Evolutionary conservation across 1,140 invertebrate species (phyloP).

Genomic region (Protaetia brevitarsis): DNA sequence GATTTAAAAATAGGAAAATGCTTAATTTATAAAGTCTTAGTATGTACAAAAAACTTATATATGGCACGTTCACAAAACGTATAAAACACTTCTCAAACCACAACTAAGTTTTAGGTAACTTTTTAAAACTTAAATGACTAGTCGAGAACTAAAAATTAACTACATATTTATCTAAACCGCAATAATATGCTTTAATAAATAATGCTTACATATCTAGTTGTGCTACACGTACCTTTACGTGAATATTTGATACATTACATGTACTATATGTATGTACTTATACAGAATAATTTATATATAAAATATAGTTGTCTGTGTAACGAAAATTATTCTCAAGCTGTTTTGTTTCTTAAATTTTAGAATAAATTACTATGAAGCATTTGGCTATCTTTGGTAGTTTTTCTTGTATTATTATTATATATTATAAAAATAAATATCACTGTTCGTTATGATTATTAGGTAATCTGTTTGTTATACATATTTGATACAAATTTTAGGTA

Average conservation of each 20-base stretch:
- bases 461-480: constrained; percentile 1
- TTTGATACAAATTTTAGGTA: too few relatives aligned
- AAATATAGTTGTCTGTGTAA: constrained; percentile 10
- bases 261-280: neutral
- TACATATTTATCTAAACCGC: neutral
- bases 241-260: neutral
- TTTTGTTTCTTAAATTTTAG: neutral
- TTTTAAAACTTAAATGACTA: constrained; percentile 21
- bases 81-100: constrained; percentile 20
- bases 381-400: constrained; percentile 24
- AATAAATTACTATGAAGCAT: constrained; percentile 15
- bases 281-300: constrained; percentile 13
- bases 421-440: constrained; percentile 26
- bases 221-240: constrained; percentile 9
- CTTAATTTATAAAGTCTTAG: neutral
- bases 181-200: constrained; percentile 10
- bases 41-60: constrained; percentile 12
- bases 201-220: neutral
- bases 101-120: constrained; percentile 20
- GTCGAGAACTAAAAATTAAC: constrained; percentile 2
- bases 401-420: neutral
- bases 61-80: constrained; percentile 19
- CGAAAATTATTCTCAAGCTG: constrained; percentile 5
- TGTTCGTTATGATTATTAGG: constrained; percentile 2
- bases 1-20: constrained; percentile 8